Base-by-base conservation (phyloP, 2,888 invertebrate genomes). In the Tricholauxania praeusta region DNA sequence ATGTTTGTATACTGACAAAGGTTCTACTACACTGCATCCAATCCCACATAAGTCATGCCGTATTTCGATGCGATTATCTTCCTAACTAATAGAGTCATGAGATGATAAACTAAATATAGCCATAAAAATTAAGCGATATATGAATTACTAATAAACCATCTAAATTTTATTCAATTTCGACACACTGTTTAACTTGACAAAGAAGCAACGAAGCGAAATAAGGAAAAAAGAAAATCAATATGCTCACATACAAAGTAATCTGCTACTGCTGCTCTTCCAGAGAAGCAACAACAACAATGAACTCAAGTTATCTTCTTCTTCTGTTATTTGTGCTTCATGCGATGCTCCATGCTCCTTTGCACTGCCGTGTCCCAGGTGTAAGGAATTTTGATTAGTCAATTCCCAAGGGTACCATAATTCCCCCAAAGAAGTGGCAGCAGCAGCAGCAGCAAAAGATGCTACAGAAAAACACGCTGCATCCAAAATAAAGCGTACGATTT, bases 311-410 rank as follows among this genome's bases (percentile, higher is more conserved):
- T 22, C 63, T 63, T 28, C 63, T 32, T 15, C 63, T 19, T 22
- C 6, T 63, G 12, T 32, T 63, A 12, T 39, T 63, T 47, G 14
- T 32, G 14, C 39, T 63, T 63, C 14, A 28, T 15, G 65, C 53
- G 66, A 71, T 22, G 66, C 71, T 47, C 48, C 70, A 65, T 60
- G 60, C 62, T 76, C 39, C 39, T 39, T 39, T 39, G 39, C 39
- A 39, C 39, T 72, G n/a, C 28, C 14, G 39, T 71, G 80, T 83
- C 87, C 86, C 85, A 84, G 84, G 82, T 84, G 86, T 82, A 82
- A 82, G 83, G 83, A 85, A 86, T 87, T 87, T 86, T 87, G 87
- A 87, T 87, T 87, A 87, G 86, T 86, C 85, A 81, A 85, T 80
- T 82, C 87, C 84, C 87, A 76, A 75, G 86, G 82, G 87, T 82